Evolutionary conservation across 2,113 vertebrate genomes (phyloP).

Genomic region (Odobenus rosmarus): DNA sequence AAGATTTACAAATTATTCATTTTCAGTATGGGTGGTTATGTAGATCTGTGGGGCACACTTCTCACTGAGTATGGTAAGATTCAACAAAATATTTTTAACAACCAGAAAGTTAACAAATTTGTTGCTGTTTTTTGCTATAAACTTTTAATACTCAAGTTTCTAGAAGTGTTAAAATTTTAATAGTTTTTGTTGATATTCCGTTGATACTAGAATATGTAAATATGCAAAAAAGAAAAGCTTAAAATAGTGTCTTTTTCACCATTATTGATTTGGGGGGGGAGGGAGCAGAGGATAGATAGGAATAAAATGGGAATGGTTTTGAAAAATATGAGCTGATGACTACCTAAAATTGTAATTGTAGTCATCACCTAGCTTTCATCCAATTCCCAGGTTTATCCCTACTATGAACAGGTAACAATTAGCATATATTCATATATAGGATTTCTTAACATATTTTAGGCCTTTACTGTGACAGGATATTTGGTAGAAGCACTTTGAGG

Average conservation of each 20-base stretch:
- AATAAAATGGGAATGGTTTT: neutral
- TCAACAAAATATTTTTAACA: neutral
- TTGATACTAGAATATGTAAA: slow-evolving; percentile 1
- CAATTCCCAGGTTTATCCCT: neutral
- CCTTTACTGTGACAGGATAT: neutral
- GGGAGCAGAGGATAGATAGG: neutral
- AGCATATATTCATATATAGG: neutral
- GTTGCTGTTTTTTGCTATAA: slow-evolving; percentile 16
- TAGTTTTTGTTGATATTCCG: neutral
- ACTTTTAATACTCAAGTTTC: neutral
- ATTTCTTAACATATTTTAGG: slow-evolving; percentile 8
- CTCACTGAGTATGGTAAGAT: neutral
- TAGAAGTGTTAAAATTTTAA: slow-evolving; percentile 30
- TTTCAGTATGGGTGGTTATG: neutral
- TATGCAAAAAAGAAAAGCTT: neutral
- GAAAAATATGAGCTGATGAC: neutral
- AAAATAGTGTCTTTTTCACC: neutral
- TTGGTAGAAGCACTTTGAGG: neutral
- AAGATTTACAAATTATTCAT: neutral
- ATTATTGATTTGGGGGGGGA: neutral
- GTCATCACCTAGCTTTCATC: neutral
- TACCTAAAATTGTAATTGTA: neutral
- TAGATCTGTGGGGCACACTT: neutral
- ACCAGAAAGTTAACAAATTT: neutral
- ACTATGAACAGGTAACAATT: neutral